Base-by-base conservation (phyloP, 2,888 invertebrate species). In the Belgica antarctica region DNA sequence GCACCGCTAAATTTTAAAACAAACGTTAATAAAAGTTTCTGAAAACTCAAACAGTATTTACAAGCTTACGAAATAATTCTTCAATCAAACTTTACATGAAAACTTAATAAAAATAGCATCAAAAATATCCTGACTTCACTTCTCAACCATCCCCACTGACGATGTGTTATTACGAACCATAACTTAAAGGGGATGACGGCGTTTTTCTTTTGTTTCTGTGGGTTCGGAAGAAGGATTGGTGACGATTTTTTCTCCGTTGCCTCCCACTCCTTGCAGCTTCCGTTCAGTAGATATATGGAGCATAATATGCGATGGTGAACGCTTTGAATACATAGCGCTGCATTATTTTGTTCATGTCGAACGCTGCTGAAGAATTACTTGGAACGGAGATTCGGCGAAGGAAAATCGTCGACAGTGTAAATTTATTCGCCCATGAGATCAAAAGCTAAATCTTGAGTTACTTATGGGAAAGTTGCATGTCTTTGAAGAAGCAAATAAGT, bases 291-390 rank as follows among this genome's bases (percentile, higher is more conserved):
- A 66, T 68, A 68, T 68, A 47, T 68, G 68, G 22, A 52, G 47
- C 68, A 68, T 68, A 68, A 68, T 68, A 28, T 68, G 27, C 68
- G 24, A 28, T 31, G 47, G 28, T 22, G 25, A 68, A 68, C 28
- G 68, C 68, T 46, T 27, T 57, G 68, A 68, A 68, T 68, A 68
- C 24, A 68, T 68, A 68, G 68, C 47, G 68, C 52, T 31, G 68
- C 52, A 68, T 68, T 68, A 68, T 46, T 63, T 31, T 46, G 1
- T 34, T 68, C 57, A 68, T 28, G 34, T 34, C 12, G 10, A n/a
- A n/a, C n/a, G n/a, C n/a, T n/a, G n/a, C n/a, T n/a, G n/a, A n/a
- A n/a, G n/a, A n/a, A n/a, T n/a, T n/a, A n/a, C n/a, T n/a, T 3
- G 8, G 27, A 28, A 62, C 36, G 19, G n/a, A 63, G 7, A 15